A percentile compares a stretch with the other conserved stretches of the same genome.
phyloP scores from a whole-genome alignment of 2,888 invertebrate species.

The Drosophila falleni region DNA sequence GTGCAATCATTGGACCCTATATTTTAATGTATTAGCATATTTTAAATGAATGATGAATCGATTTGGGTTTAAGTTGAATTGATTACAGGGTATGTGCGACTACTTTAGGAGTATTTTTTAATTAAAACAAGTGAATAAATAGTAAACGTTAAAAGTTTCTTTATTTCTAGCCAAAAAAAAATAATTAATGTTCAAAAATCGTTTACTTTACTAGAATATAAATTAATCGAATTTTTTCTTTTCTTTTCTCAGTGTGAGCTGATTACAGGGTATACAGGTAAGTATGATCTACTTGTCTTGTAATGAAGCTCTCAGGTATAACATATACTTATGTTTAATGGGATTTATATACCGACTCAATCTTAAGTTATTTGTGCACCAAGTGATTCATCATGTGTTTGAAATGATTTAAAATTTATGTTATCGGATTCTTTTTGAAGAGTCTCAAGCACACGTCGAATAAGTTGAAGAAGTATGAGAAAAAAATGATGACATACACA shows the following conservation, averaged over 20 bases:
- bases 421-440: constrained; percentile 18
- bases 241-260: not conserved
- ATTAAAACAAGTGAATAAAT: not conserved
- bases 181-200: no score
- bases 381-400: constrained; percentile 26
- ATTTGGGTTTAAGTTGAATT: not conserved
- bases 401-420: constrained; percentile 34
- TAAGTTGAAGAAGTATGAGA: not conserved
- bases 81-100: not conserved
- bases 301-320: constrained; percentile 7
- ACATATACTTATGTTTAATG: constrained; percentile 17
- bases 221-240: not conserved
- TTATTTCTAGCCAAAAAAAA: no score
- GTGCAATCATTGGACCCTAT: constrained; percentile 2
- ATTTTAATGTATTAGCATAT: not conserved
- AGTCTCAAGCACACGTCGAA: not conserved
- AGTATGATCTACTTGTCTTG: not conserved
- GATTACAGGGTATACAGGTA: constrained; percentile 3
- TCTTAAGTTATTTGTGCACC: constrained; percentile 27
- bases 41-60: constrained; percentile 9
- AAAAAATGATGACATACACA: constrained; percentile 28
- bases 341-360: constrained; percentile 13
- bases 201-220: not conserved
- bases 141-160: not conserved
- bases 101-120: no score